These are phyloP conservation scores for Leuciscus idus DNA, from an alignment of 2,113 vertebrate species.

Conservation along the genomic window DNA sequence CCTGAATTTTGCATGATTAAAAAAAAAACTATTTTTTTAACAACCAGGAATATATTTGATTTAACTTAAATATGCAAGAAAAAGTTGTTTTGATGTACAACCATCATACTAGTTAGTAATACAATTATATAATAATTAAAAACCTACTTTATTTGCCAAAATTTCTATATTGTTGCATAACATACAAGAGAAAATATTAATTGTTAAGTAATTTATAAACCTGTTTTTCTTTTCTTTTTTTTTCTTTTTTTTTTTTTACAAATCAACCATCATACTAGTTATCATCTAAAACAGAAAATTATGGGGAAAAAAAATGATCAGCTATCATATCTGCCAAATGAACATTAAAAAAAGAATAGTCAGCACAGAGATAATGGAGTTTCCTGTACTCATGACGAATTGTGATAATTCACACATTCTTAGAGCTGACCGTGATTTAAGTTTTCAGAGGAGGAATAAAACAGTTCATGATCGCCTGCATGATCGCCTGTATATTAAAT, in stretches of 20 bases:
- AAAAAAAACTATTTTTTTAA: background rate
- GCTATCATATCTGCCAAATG: background rate
- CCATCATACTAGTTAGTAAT: background rate
- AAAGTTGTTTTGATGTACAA: background rate
- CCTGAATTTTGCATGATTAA: background rate
- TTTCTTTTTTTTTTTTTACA: background rate
- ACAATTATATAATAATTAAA: background rate
- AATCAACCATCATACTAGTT: background rate
- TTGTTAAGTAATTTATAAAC: too few species aligned
- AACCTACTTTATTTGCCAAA: background rate
- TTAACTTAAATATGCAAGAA: background rate
- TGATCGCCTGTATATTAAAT: slow-evolving; percentile 16
- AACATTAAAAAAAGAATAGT: background rate
- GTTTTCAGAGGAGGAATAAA: slow-evolving; percentile 14
- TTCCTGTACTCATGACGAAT: background rate
- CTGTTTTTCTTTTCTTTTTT: too few species aligned
- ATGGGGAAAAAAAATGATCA: background rate
- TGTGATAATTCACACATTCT: background rate
- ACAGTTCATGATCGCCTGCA: background rate
- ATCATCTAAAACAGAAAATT: background rate
- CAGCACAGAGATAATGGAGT: background rate
- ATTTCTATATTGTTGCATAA: background rate
- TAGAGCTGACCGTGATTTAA: background rate
- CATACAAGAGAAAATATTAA: background rate
- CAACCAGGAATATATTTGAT: background rate